These are phyloP conservation scores for Eretmochelys imbricata DNA, from an alignment of 2,113 vertebrate genomes.

Conservation along the genomic window DNA sequence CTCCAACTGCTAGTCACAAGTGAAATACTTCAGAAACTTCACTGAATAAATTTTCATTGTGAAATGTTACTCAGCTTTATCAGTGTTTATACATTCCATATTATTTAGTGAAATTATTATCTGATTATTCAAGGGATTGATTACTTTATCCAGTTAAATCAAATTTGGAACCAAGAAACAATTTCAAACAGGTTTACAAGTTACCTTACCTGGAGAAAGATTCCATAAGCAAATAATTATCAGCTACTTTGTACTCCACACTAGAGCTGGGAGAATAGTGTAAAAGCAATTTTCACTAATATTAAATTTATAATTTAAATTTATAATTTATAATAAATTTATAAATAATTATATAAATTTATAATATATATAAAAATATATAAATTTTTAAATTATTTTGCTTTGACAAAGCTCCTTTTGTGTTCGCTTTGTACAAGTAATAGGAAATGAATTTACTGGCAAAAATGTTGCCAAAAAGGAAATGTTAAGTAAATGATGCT, in stretches of 20 bases:
- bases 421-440: background rate
- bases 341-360: too few relatives aligned
- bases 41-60: background rate
- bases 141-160: background rate
- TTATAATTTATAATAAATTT: too few relatives aligned
- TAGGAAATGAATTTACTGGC: slow-evolving; percentile 36
- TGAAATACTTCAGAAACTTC: background rate
- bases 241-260: background rate
- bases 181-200: background rate
- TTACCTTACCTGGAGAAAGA: background rate
- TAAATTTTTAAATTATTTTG: slow-evolving; percentile 24
- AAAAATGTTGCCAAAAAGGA: slow-evolving; percentile 1
- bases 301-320: too few relatives aligned
- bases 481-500: slow-evolving; percentile 39
- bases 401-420: slow-evolving; percentile 11
- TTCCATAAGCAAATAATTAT: background rate
- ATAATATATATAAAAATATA: too few relatives aligned
- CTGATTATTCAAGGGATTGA: background rate
- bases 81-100: background rate
- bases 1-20: background rate
- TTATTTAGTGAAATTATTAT: background rate
- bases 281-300: background rate
- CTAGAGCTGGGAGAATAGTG: background rate
- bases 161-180: background rate
- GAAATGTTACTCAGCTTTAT: background rate